phyloP scores from a whole-genome alignment of 2,113 vertebrate species.

The Lophochroa leadbeateri region DNA sequence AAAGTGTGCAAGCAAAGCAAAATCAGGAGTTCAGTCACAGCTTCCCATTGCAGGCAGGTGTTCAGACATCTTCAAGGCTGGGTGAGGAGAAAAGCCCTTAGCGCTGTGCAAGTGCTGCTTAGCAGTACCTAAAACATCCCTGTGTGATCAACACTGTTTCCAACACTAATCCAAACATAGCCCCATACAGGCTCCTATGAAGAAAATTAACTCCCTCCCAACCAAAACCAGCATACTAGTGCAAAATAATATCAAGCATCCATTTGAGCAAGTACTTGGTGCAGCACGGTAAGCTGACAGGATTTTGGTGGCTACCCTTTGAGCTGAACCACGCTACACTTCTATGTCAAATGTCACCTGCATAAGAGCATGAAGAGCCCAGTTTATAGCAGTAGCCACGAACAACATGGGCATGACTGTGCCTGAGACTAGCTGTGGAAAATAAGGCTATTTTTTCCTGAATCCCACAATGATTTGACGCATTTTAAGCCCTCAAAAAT shows the following conservation, averaged over 20 bases:
- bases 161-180: not conserved
- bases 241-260: accelerated
- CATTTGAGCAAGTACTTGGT: accelerated
- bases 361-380: accelerated
- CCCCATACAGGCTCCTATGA: not conserved
- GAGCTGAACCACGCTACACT: accelerated
- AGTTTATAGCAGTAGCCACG: accelerated
- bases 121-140: not conserved
- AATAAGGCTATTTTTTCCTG: not conserved
- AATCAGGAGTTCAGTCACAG: not conserved
- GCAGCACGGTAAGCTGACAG: accelerated
- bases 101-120: accelerated
- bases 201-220: not conserved
- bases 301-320: not conserved
- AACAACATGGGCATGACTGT: accelerated
- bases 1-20: not conserved
- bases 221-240: not conserved
- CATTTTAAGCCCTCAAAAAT: not conserved
- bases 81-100: not conserved
- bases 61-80: not conserved
- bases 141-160: not conserved
- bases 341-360: not conserved
- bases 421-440: not conserved
- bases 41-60: not conserved
- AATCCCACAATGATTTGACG: not conserved